Conservation (phyloP, 2,113 vertebrate species). For the Gavia stellata region DNA sequence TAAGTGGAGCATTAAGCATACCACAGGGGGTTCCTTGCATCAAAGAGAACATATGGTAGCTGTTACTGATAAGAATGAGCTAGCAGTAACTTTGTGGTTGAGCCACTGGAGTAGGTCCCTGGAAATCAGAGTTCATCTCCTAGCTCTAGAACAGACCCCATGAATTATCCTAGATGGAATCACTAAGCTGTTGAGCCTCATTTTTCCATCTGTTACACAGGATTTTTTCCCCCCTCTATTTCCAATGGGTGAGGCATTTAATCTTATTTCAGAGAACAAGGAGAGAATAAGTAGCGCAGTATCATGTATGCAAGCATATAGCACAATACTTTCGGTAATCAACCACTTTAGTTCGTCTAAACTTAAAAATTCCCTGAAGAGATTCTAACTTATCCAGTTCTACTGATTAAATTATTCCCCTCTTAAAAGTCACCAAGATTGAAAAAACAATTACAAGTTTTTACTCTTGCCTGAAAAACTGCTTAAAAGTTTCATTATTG, state of each 20-base stretch:
- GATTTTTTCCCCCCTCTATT: neutral
- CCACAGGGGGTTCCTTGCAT: neutral
- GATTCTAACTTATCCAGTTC: neutral
- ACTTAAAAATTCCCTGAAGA: neutral
- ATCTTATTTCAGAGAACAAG: neutral
- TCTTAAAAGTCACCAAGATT: neutral
- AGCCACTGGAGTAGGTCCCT: neutral
- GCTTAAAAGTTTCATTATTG: neutral
- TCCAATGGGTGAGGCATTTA: neutral
- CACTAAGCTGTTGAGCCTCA: neutral
- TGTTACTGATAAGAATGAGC: neutral
- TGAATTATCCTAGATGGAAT: neutral
- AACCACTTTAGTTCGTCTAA: neutral
- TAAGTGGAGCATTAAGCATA: neutral
- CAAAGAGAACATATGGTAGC: neutral
- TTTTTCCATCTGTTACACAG: neutral
- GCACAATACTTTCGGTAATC: neutral
- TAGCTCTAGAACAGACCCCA: neutral
- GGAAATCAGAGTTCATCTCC: neutral
- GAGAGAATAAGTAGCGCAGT: neutral
- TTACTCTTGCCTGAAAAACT: neutral
- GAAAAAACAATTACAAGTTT: neutral
- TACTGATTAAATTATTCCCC: neutral
- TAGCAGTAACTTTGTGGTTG: neutral
- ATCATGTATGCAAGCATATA: neutral